phyloP scores from a whole-genome alignment of 2,797 vertebrate species.

The Leptoclinus maculatus region DNA sequence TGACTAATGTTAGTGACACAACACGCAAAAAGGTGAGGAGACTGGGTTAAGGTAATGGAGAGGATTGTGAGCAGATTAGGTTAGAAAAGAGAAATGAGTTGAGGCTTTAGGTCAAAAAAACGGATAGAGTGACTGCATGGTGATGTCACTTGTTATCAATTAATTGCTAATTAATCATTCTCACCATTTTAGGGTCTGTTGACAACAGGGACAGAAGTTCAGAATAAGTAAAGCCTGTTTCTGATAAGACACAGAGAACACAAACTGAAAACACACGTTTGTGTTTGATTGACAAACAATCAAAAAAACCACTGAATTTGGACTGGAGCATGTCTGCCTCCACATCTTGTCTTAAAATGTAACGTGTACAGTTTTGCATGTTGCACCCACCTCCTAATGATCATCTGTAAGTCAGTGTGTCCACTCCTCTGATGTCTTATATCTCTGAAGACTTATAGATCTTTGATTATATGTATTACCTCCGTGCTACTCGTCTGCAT shows the following conservation, averaged over 20 bases:
- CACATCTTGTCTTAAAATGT: background rate
- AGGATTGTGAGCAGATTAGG: background rate
- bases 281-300: background rate
- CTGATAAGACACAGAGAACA: slow-evolving; percentile 2
- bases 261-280: background rate
- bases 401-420: background rate
- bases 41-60: background rate
- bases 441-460: background rate
- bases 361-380: background rate
- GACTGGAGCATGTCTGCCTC: background rate
- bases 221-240: slow-evolving; percentile 23
- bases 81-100: background rate
- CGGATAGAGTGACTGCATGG: background rate
- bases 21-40: background rate
- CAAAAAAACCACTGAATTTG: background rate
- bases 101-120: slow-evolving; percentile 23
- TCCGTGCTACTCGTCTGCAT: background rate
- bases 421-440: background rate
- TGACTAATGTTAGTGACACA: background rate
- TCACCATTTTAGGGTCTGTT: slow-evolving; percentile 27
- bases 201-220: slow-evolving; percentile 32
- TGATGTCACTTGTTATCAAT: slow-evolving; percentile 29
- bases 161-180: slow-evolving; percentile 39
- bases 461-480: background rate
- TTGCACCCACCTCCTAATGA: background rate